Conservation (phyloP, 2,797 vertebrate genomes). For the Melanotaenia nigrans region DNA sequence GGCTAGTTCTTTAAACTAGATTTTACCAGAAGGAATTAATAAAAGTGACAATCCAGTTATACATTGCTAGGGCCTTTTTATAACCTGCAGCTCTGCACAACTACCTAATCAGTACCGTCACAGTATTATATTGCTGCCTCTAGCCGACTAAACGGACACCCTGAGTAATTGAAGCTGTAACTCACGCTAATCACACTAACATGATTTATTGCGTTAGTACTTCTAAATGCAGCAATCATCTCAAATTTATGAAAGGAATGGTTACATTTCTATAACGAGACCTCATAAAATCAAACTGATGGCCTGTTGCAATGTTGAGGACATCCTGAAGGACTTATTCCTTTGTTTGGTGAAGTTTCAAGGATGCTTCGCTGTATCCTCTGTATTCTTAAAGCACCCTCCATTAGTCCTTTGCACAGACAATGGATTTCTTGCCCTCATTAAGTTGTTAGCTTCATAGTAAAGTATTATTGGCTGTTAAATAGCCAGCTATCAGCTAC, state of each 20-base stretch:
- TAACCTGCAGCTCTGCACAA: background rate
- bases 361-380: background rate
- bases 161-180: background rate
- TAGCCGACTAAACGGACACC: background rate
- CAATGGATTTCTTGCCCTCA: background rate
- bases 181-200: background rate
- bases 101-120: background rate
- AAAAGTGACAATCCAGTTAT: background rate
- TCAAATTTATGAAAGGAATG: background rate
- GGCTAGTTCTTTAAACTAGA: background rate
- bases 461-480: no score
- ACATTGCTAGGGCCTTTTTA: background rate
- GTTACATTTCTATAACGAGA: background rate
- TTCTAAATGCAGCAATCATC: background rate
- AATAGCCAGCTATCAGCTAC: no score
- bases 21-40: background rate
- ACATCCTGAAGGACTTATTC: background rate
- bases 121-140: background rate
- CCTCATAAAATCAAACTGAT: background rate
- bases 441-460: no score
- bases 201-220: background rate
- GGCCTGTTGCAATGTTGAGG: background rate
- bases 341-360: background rate
- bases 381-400: no score
- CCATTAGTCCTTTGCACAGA: background rate